phyloP scores from a whole-genome alignment of 2,113 vertebrate species.

The Lophius piscatorius region DNA sequence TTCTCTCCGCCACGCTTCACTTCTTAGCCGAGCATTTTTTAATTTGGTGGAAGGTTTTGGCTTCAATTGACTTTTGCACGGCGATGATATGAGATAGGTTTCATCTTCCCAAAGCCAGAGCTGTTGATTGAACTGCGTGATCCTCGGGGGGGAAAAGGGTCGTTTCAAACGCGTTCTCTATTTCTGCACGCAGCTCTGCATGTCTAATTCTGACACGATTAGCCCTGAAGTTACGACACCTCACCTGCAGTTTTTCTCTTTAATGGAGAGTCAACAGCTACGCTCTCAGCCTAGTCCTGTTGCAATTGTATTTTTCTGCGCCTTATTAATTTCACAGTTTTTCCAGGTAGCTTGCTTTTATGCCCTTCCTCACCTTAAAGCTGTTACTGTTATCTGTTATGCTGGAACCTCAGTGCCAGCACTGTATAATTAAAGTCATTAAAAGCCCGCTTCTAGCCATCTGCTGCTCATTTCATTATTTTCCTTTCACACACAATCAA shows the following conservation, averaged over 20 bases:
- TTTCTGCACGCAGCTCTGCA: slow-evolving; percentile 15
- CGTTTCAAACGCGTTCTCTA: slow-evolving; percentile 19
- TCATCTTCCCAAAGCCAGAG: slow-evolving; percentile 24
- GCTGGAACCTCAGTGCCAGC: slow-evolving; percentile 14
- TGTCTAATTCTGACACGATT: slow-evolving; percentile 29
- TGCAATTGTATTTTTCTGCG: slow-evolving; percentile 14
- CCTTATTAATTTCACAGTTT: slow-evolving; percentile 26
- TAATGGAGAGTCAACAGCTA: slow-evolving; percentile 12
- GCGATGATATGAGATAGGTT: slow-evolving; percentile 33
- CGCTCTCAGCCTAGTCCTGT: slow-evolving; percentile 3
- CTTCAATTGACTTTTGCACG: slow-evolving; percentile 11
- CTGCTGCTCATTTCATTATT: slow-evolving; percentile 18
- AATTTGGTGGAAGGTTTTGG: slow-evolving; percentile 15
- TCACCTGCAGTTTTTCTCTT: slow-evolving; percentile 5
- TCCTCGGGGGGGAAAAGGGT: slow-evolving; percentile 47
- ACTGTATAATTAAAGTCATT: slow-evolving; percentile 19
- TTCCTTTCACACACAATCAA: too few relatives aligned
- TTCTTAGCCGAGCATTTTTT: slow-evolving; percentile 15
- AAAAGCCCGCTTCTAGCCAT: slow-evolving; percentile 23
- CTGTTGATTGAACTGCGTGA: slow-evolving; percentile 51
- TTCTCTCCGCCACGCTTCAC: slow-evolving; percentile 5
- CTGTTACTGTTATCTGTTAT: slow-evolving; percentile 34
- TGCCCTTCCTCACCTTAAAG: slow-evolving; percentile 2
- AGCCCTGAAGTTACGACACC: slow-evolving; percentile 4
- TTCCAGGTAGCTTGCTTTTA: slow-evolving; percentile 28